Conservation (phyloP, 2,113 vertebrate species). For the western clawed frog (Xenopus tropicalis) region UCB_Xtro_10.0 CM004450.2:94048501-94049000, state of each 20-base stretch:
- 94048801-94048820: constrained; percentile 11
- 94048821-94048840: no score
- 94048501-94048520: constrained; percentile 25
- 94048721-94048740: constrained; percentile 31
- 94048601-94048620: constrained; percentile 21
- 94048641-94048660: constrained; percentile 29
- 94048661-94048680: constrained; percentile 45
- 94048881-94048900: no score
- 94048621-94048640: constrained; percentile 30
- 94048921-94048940: no score
- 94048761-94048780: constrained; percentile 31
- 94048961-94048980: no score
- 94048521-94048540: constrained; percentile 19
- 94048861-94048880: no score
- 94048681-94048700: constrained; percentile 33
- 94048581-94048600: constrained; percentile 11
- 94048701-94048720: constrained; percentile 15
- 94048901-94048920: no score
- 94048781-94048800: neutral
- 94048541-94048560: constrained; percentile 32
- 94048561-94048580: constrained; percentile 6
- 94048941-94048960: no score
- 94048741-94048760: constrained; percentile 31
- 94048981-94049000: no score
- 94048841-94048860: no score